These are phyloP conservation scores for Actenoides hombroni DNA, from an alignment of 2,113 vertebrate species.

Conservation along the genomic window DNA sequence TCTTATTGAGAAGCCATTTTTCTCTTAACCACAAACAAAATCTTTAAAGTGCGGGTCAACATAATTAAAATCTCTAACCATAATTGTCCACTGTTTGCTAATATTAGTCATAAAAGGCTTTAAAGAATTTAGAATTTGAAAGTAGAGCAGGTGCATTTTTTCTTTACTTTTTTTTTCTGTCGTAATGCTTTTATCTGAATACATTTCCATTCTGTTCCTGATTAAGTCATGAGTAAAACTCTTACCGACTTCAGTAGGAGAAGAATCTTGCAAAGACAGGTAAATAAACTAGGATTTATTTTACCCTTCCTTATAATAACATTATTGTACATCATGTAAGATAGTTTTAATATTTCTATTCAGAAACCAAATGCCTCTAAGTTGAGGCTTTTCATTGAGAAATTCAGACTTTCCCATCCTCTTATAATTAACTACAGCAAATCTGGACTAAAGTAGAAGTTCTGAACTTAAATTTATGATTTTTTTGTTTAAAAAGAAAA, in stretches of 20 bases:
- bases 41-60: conserved; percentile 91
- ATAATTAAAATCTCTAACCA: conserved; percentile 78
- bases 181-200: neutral
- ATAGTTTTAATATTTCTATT: neutral
- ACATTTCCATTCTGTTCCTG: neutral
- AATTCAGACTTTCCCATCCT: neutral
- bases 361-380: neutral
- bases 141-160: conserved; percentile 49
- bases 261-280: conserved; percentile 5
- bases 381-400: conserved; percentile 9
- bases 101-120: conserved; percentile 60
- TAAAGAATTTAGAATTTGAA: conserved; percentile 44
- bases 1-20: conserved; percentile 91
- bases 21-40: conserved; percentile 80
- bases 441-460: neutral
- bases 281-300: neutral
- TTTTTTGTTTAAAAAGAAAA: neutral
- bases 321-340: conserved; percentile 21
- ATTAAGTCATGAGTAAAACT: neutral
- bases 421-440: neutral
- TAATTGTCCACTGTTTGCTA: conserved; percentile 59
- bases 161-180: neutral
- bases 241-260: neutral
- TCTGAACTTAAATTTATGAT: neutral
- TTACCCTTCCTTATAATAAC: conserved; percentile 3